These are phyloP conservation scores for Caenorhabditis panamensis DNA, from an alignment of 2,888 invertebrate species.

Conservation along the genomic window DNA sequence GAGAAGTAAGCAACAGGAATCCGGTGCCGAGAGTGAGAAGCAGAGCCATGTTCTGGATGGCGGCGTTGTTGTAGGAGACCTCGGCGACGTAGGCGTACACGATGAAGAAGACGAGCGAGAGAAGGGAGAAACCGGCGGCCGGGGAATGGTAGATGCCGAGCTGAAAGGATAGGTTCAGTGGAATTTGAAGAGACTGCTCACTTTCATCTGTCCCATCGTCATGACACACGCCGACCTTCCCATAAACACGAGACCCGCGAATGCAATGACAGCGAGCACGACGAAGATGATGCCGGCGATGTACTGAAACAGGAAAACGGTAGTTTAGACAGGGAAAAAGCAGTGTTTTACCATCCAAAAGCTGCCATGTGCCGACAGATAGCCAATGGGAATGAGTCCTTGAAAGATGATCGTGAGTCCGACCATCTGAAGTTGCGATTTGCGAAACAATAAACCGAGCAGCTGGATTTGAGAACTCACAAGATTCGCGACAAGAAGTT, in stretches of 20 bases:
- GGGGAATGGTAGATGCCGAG: slow-evolving; percentile 21
- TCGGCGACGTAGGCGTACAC: slow-evolving; percentile 19
- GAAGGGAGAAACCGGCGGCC: neutral
- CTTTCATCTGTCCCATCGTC: slow-evolving; percentile 19
- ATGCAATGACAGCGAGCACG: slow-evolving; percentile 16
- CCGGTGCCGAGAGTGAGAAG: slow-evolving; percentile 4
- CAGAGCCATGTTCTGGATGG: slow-evolving; percentile 26
- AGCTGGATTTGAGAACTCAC: no score
- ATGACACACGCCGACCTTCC: slow-evolving; percentile 17
- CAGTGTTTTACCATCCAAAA: slow-evolving; percentile 31
- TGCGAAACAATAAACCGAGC: no score
- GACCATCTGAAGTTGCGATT: slow-evolving; percentile 41
- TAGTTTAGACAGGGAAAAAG: neutral
- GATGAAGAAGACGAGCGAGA: slow-evolving; percentile 27
- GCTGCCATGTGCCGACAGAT: slow-evolving; percentile 1
- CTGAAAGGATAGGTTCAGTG: slow-evolving; percentile 10
- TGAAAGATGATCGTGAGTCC: slow-evolving; percentile 28
- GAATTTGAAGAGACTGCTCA: neutral
- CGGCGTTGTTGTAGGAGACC: neutral
- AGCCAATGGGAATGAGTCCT: slow-evolving; percentile 20
- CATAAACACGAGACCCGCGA: slow-evolving; percentile 28
- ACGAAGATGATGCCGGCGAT: slow-evolving; percentile 9
- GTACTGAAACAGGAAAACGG: slow-evolving; percentile 14
- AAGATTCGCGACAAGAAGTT: slow-evolving; percentile 33
- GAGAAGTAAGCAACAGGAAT: slow-evolving; percentile 10